phyloP scores from a whole-genome alignment of 2,797 vertebrate genomes.

The Anguilla anguilla region DNA sequence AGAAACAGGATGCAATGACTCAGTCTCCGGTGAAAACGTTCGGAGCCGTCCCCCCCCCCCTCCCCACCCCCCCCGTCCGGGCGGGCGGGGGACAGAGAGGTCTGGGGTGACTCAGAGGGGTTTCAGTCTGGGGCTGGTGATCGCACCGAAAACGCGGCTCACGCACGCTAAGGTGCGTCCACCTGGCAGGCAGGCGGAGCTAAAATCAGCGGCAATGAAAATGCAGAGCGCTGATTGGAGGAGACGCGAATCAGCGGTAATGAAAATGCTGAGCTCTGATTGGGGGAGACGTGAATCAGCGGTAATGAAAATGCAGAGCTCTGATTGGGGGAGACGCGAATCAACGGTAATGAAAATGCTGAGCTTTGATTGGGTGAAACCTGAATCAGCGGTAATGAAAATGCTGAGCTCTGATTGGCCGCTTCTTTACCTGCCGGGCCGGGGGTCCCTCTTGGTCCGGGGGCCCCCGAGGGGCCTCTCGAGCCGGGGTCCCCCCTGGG shows the following conservation, averaged over 20 bases:
- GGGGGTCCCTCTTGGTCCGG: slow-evolving; percentile 74
- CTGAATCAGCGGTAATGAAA: background rate
- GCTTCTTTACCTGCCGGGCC: slow-evolving; percentile 80
- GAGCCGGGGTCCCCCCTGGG: slow-evolving; percentile 77
- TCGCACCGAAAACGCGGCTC: too few species aligned
- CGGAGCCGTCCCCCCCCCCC: slow-evolving; percentile 19
- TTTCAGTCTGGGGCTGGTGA: background rate
- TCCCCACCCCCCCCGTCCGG: slow-evolving; percentile 21
- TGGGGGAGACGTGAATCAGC: slow-evolving; percentile 15
- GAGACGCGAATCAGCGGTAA: too few species aligned
- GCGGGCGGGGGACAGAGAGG: slow-evolving; percentile 40
- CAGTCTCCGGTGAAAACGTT: slow-evolving; percentile 31
- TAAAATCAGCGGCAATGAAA: too few species aligned
- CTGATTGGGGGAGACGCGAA: too few species aligned
- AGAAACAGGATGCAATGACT: slow-evolving; percentile 29
- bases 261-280: background rate
- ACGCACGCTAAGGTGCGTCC: too few species aligned
- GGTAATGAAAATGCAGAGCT: background rate
- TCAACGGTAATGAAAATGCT: too few species aligned
- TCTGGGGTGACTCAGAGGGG: slow-evolving; percentile 36
- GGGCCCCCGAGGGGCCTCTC: slow-evolving; percentile 73
- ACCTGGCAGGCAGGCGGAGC: too few species aligned
- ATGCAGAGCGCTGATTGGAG: too few species aligned
- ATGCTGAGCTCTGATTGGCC: background rate
- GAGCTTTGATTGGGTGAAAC: too few species aligned